phyloP scores from a whole-genome alignment of 2,797 vertebrate species.

The Distichodus sexfasciatus region DNA sequence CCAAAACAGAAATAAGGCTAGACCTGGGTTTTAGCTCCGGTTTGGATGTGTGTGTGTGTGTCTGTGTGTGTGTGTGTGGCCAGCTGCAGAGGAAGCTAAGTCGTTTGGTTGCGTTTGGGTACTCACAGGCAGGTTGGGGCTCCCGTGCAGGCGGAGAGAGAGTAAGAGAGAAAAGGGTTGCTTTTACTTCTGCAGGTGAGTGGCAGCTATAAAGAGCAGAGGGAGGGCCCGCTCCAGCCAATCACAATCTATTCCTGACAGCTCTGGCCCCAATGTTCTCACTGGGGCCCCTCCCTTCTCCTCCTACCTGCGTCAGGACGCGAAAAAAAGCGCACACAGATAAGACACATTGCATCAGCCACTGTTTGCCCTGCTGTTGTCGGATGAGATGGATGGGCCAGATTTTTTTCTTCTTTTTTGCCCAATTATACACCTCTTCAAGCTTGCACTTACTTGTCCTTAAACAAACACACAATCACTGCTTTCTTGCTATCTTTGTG shows the following conservation, averaged over 20 bases:
- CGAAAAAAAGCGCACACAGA: slow-evolving; percentile 33
- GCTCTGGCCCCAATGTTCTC: background rate
- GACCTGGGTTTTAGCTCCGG: no score
- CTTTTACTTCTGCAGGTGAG: slow-evolving; percentile 66
- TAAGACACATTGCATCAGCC: slow-evolving; percentile 46
- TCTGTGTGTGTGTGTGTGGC: background rate
- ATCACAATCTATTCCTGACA: slow-evolving; percentile 47
- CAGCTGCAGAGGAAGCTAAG: background rate
- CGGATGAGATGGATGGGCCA: background rate
- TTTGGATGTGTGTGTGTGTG: no score
- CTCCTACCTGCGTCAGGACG: slow-evolving; percentile 48
- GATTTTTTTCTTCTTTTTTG: background rate
- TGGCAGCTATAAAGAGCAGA: slow-evolving; percentile 63
- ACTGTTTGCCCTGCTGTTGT: slow-evolving; percentile 41
- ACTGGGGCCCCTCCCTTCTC: background rate
- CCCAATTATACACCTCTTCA: background rate
- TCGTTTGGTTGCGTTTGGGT: background rate
- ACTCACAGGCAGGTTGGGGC: background rate
- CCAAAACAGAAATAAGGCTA: no score
- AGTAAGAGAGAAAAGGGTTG: slow-evolving; percentile 13
- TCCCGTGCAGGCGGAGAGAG: slow-evolving; percentile 14
- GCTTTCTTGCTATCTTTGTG: no score
- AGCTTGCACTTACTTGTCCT: background rate
- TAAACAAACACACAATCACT: background rate
- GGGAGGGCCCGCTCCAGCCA: slow-evolving; percentile 69